Evolutionary conservation across 2,888 invertebrate genomes (phyloP).

Genomic region (Maniola hyperantus): DNA sequence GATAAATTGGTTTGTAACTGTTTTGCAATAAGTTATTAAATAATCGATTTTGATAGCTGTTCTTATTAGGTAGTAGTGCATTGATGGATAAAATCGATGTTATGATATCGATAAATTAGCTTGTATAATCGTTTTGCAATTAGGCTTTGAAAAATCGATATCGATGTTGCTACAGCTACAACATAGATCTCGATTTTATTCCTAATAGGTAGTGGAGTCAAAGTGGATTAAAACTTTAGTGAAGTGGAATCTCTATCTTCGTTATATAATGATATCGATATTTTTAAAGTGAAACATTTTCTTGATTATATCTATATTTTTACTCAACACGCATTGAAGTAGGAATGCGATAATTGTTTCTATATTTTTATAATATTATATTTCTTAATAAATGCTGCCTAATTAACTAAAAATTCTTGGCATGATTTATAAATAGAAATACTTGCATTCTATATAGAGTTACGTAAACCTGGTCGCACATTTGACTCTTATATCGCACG

Average conservation of each 20-base stretch:
- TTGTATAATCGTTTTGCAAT: too few species aligned
- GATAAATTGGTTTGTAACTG: not conserved
- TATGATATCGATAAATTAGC: too few species aligned
- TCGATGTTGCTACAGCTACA: too few species aligned
- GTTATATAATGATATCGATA: too few species aligned
- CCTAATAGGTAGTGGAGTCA: too few species aligned
- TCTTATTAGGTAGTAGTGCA: too few species aligned
- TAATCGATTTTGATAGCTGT: not conserved
- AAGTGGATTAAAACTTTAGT: too few species aligned
- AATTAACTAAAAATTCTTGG: constrained; percentile 30
- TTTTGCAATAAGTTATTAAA: not conserved
- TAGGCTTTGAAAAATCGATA: too few species aligned
- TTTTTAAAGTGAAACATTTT: too few species aligned
- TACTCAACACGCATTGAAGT: not conserved
- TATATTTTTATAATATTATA: constrained; percentile 13
- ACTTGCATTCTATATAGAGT: constrained; percentile 5
- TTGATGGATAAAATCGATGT: not conserved
- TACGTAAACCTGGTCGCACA: constrained; percentile 5
- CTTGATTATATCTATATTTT: not conserved
- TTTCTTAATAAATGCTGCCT: constrained; percentile 24
- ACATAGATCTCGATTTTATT: too few species aligned
- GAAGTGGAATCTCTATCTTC: too few species aligned
- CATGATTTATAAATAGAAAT: constrained; percentile 28
- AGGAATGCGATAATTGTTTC: constrained; percentile 24
- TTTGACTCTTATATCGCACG: not conserved